Evolutionary conservation across 2,113 vertebrate species (phyloP), one percentile per base, ranked within the genome.

Genomic region (Cyanistes caeruleus): DNA sequence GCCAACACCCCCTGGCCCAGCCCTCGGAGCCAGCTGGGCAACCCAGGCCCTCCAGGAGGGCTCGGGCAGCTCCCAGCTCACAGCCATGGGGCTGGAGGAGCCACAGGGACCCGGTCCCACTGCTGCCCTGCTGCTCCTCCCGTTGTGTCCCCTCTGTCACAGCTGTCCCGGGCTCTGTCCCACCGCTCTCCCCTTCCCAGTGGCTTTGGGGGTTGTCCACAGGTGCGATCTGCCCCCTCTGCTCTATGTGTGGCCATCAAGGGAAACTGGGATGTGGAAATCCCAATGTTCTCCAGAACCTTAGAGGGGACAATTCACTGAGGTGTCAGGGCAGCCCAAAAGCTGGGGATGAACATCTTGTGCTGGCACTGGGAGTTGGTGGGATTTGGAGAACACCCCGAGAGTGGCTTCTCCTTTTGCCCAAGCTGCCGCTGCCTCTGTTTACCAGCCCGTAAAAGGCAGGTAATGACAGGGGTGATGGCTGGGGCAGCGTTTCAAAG

Each of bases 251-350:
- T 4, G 11, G 5, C 24, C 24, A 35, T 2, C 33, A 5, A 17
- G 30, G 35, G 5, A 3, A 33, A 62, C 7, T 1, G 58, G 44
- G n/a, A 39, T 44, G 15, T 2, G 28, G 13, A 33, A 51, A 41
- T 4, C 22, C 4, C 58, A 27, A 2, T 13, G 18, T 4, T 13
- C 35, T 15, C 35, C 46, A 21, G 17, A 25, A 22, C 33, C 10
- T 15, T 15, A 0, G 10, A 27, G 1, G 5, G 16, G 53, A 3
- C 5, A 35, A 35, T 27, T 22, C 24, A 12, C 6, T 9, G 23
- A 12, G 1, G 11, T 9, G 7, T 27, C 5, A 22, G 28, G 62
- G 41, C 8, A 43, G 22, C 30, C 9, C 22, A 23, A 24, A 24
- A 8, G 31, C 23, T 10, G 7, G 55, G 11, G 11, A 6, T 19